Evolutionary conservation across 2,113 vertebrate genomes (phyloP).

Genomic region (Camelus dromedarius): DNA sequence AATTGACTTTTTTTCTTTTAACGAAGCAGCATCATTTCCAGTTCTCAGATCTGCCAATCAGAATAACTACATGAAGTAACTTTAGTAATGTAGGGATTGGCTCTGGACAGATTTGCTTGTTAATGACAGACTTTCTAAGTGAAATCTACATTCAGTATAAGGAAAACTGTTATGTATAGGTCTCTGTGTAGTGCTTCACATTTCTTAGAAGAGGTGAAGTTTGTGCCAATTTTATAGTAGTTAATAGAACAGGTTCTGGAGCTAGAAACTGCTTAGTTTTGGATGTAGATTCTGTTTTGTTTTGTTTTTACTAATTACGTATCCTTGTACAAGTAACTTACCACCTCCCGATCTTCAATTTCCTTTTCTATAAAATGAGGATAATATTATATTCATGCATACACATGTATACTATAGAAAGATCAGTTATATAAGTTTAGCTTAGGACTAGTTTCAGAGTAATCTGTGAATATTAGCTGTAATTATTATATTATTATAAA

Average conservation of each 20-base stretch:
- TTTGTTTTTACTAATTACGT: not conserved
- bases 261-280: not conserved
- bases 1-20: not conserved
- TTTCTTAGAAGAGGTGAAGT: not conserved
- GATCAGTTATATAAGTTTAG: not conserved
- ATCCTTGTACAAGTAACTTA: not conserved
- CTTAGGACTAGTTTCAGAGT: not conserved
- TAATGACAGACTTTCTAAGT: not conserved
- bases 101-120: not conserved
- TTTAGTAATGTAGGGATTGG: not conserved
- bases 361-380: not conserved
- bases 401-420: not conserved
- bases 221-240: not conserved
- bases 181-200: not conserved
- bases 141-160: not conserved
- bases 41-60: not conserved
- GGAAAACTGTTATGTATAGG: not conserved
- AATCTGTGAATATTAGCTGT: not conserved
- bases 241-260: not conserved
- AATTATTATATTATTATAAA: not conserved
- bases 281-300: not conserved
- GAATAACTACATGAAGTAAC: not conserved
- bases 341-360: not conserved
- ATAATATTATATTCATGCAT: not conserved
- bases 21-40: not conserved